Base-by-base conservation (phyloP, 2,797 vertebrate species). In the Chrysocyon brachyurus region DNA sequence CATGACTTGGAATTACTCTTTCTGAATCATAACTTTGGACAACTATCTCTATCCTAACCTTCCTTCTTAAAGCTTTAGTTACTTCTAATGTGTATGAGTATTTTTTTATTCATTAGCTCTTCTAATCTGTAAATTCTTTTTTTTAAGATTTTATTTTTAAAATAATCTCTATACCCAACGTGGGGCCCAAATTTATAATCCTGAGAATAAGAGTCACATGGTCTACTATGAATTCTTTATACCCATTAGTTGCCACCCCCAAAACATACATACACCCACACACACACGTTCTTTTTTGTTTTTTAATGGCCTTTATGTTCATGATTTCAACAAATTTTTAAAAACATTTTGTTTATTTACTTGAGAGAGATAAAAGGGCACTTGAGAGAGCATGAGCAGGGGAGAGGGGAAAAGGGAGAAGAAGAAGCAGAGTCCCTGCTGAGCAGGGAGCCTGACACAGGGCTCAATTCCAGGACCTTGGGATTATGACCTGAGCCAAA, bases 11-110 rank as follows among this genome's bases (percentile, higher is more conserved):
- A 91, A 82, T 91, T 66, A 83, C 24, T 94, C 61, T 91, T n/a
- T 54, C 19, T 98, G 96, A 98, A 72, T 97, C 94, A 94, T 85
- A 93, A 78, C 63, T 92, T 73, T 94, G 78, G 56, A 91, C 40
- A 95, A 91, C 49, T 83, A 70, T 85, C 57, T 52, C 33, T 68
- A 12, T 87, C 26, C 3, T 81, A 90, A 81, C 3, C 24, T 89
- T 96, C 33, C n/a, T 90, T 91, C 77, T 81, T 89, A 75, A 14
- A 85, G 12, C 82, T 54, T 87, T 59, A 73, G 33, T 40, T 63
- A 40, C 9, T 85, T 86, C 16, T 85, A 81, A 72, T 85, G 9
- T 19, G 57, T 46, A 26, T 64, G 33, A 12, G 0, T n/a, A 15
- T 33, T 19, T 15, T 89, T 49, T 31, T 31, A 70, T 26, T 82